Base-by-base conservation (phyloP, 1,140 invertebrate genomes). In the Palaemon carinicauda region DNA sequence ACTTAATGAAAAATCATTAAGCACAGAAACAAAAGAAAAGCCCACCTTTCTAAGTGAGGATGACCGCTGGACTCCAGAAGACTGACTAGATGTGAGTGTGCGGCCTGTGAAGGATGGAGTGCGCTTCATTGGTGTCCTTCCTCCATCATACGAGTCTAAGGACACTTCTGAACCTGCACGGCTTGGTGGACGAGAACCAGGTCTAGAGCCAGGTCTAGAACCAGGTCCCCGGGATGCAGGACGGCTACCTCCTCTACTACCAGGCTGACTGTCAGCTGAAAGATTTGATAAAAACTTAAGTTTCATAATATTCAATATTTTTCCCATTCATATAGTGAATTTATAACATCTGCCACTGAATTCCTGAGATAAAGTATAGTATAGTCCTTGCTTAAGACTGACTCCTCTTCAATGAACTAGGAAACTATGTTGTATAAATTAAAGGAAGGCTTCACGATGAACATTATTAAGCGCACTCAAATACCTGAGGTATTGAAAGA, bases 161-260 rank as follows among this genome's bases (percentile, higher is more conserved):
- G 96, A 97, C 71, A 97, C 94, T 90, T 96, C 97, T 51, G 97
- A 98, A 87, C 97, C 97, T 90, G 98, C 96, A 90, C 97, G 94
- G 90, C 97, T 98, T 27, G 97, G 96, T 89, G 97, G 96, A 91
- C 97, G 97, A 79, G 91, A 92, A 31, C 90, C 89, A 10, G 91
- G 91, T 9, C 90, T 87, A 82, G 90, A 90, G 56, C 96, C 89
- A 12, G 90, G 90, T 10, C 90, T 82, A 80, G 90, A 90, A 52
- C 96, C 89, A 21, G 92, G 92, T 24, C 81, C 96, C 65, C 95
- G 52, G n/a, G 88, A 88, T 31, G 69, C 95, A 88, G 94, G 93
- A 90, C 97, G 94, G 90, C 96, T 97, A 52, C 95, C 94, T 75
- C 96, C 95, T 90, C 96, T 93, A 65, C 96, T 97, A 53, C 94